A percentile compares a stretch with the other conserved stretches of the same genome.
These are phyloP conservation scores for Craseonycteris thonglongyai DNA, from an alignment of 2,113 vertebrate species.

Conservation along the genomic window DNA sequence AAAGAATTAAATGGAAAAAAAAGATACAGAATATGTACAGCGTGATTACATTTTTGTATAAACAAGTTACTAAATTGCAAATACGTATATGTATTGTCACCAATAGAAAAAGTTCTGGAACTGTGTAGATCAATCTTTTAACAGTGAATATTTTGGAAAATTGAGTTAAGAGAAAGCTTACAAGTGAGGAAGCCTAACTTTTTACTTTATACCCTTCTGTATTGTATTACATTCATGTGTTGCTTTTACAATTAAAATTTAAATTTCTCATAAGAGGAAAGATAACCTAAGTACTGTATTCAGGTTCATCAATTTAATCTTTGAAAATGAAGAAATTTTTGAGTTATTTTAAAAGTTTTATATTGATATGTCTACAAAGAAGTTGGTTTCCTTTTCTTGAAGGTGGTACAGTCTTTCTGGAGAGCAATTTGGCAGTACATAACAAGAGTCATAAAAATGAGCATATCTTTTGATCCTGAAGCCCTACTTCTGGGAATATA, in stretches of 20 bases:
- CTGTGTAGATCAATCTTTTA: background rate
- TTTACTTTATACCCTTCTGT: background rate
- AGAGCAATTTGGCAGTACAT: background rate
- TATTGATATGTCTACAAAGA: background rate
- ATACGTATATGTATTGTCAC: background rate
- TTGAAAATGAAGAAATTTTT: background rate
- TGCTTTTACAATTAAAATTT: background rate
- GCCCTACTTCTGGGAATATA: background rate
- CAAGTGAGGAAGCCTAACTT: background rate
- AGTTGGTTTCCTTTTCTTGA: background rate
- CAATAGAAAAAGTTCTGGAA: background rate
- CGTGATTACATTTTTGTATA: background rate
- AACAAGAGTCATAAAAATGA: background rate
- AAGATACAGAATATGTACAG: background rate
- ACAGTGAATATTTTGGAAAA: background rate
- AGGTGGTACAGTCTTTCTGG: background rate
- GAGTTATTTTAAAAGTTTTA: background rate
- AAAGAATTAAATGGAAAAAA: constrained; percentile 3
- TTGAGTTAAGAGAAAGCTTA: background rate
- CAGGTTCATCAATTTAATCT: background rate
- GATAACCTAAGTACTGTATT: background rate
- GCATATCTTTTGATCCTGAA: background rate
- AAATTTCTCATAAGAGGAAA: background rate
- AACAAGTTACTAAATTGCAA: background rate
- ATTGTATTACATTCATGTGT: background rate